Conservation (phyloP, 2,113 vertebrate genomes). For the Amphilophus citrinellus region DNA sequence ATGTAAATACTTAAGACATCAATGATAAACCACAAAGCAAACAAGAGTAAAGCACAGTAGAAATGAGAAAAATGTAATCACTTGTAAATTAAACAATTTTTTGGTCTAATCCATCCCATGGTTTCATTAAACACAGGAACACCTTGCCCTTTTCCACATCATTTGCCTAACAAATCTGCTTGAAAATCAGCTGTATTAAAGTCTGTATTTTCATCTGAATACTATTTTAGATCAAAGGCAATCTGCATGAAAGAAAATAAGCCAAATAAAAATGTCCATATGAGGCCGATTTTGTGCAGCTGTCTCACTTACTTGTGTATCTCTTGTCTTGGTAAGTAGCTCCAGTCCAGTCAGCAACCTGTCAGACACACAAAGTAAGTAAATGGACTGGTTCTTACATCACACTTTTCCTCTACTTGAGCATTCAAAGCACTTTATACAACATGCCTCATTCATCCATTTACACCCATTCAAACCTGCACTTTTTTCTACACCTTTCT, state of each 20-base stretch:
- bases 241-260: not conserved
- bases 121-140: not conserved
- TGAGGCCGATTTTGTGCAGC: not conserved
- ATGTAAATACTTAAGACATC: not conserved
- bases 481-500: no score
- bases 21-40: not conserved
- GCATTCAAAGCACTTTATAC: no score
- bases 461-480: no score
- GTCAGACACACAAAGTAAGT: not conserved
- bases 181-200: not conserved
- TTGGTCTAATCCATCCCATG: not conserved
- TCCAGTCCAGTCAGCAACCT: conserved; percentile 99
- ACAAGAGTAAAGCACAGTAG: not conserved
- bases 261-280: not conserved
- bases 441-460: no score
- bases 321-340: conserved; percentile 99
- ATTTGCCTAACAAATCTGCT: not conserved
- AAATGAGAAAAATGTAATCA: not conserved
- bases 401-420: no score
- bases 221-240: not conserved
- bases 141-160: not conserved
- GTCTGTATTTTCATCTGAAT: not conserved
- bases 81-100: not conserved
- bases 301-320: conserved; percentile 90
- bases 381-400: not conserved